These are phyloP conservation scores for Sarcophilus harrisii DNA, from an alignment of 2,797 vertebrate species.

Conservation along the genomic window DNA sequence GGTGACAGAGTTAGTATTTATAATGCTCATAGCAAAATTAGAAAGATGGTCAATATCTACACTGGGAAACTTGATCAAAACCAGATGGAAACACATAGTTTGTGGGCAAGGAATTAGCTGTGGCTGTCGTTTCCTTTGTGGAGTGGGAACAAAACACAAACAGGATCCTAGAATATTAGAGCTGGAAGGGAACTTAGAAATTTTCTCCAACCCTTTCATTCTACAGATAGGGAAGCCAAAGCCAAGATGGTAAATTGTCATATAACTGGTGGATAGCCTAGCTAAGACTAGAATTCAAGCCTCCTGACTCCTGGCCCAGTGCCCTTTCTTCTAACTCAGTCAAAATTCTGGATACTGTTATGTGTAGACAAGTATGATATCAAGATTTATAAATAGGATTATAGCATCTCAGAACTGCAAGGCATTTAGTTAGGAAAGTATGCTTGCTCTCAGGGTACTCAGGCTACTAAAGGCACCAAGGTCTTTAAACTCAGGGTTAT, in stretches of 20 bases:
- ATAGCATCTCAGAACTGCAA: background rate
- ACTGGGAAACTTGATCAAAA: constrained; percentile 11
- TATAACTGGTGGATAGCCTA: background rate
- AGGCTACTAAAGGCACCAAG: background rate
- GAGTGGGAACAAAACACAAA: background rate
- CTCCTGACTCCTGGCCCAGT: background rate
- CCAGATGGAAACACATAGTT: constrained; percentile 7
- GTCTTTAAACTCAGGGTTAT: background rate
- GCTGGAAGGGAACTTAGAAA: background rate
- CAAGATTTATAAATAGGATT: background rate
- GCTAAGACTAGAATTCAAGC: background rate
- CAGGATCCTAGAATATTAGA: background rate
- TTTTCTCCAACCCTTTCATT: background rate
- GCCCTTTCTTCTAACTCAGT: background rate
- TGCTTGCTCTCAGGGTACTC: constrained; percentile 1
- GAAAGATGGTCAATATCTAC: constrained; percentile 13
- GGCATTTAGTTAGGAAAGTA: constrained; percentile 11
- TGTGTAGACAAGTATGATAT: constrained; percentile 42
- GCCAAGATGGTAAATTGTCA: background rate
- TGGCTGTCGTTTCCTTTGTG: background rate
- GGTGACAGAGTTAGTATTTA: constrained; percentile 2
- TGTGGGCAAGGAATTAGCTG: constrained; percentile 1
- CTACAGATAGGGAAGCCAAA: background rate
- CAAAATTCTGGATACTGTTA: constrained; percentile 27
- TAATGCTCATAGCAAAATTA: background rate